Percentiles rank a stretch among this genome's conserved stretches.
phyloP scores from a whole-genome alignment of 2,797 vertebrate species.

The Aselliscus stoliczkanus region DNA sequence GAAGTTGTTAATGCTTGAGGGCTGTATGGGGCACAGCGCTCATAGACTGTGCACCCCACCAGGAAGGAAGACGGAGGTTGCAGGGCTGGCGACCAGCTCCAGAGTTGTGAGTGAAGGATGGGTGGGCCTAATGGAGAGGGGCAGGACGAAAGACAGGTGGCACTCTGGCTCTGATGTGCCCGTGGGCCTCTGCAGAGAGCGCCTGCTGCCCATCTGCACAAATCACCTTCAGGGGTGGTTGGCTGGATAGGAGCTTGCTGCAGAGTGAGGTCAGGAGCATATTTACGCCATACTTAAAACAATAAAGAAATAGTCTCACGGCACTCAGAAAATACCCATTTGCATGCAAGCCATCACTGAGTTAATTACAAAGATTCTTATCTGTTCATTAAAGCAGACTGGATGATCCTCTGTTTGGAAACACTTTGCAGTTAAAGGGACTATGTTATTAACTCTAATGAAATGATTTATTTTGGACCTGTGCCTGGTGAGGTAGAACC shows the following conservation, averaged over 20 bases:
- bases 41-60: not conserved
- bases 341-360: slow-evolving; percentile 44
- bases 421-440: slow-evolving; percentile 31
- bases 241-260: not conserved
- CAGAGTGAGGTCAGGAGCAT: not conserved
- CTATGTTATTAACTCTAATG: slow-evolving; percentile 52
- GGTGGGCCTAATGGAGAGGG: not conserved
- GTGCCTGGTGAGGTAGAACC: not conserved
- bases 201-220: not conserved
- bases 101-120: not conserved
- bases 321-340: slow-evolving; percentile 32
- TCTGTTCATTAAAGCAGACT: slow-evolving; percentile 60
- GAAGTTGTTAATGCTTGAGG: not conserved
- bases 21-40: not conserved
- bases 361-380: slow-evolving; percentile 69
- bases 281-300: not conserved
- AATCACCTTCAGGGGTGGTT: not conserved
- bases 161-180: not conserved
- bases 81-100: not conserved
- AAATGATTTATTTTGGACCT: slow-evolving; percentile 38
- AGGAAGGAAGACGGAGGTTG: not conserved
- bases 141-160: not conserved
- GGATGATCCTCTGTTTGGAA: slow-evolving; percentile 54
- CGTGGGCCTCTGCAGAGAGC: not conserved
- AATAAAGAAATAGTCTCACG: not conserved